Base-by-base conservation (phyloP, 2,113 vertebrate genomes). In the Anarrhichthys ocellatus region DNA sequence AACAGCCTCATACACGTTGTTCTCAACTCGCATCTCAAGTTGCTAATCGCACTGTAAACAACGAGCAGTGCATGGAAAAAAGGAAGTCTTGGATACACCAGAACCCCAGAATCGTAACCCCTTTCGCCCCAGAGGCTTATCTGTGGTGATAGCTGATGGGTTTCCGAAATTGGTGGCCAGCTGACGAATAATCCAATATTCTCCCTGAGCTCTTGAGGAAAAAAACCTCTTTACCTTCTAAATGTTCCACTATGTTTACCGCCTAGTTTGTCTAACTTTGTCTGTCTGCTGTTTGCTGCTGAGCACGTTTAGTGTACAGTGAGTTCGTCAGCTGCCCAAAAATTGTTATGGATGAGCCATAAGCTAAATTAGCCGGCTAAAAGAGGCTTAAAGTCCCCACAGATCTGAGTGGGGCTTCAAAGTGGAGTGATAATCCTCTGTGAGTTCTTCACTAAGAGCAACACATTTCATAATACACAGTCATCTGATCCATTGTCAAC, bases 401-500 rank as follows among this genome's bases (percentile, higher is more conserved):
- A 20, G 38, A 67, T 22, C 11, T 38, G 20, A 64, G 14, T 20
- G 20, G 20, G 18, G 20, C 66, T 29, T 54, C 32, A 59, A 22
- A 68, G 46, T 38, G 42, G 15, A 56, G 5, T 6, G 11, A 48
- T 36, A 5, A 61, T 59, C 36, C 15, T 62, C 17, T 9, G n/a
- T 54, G 5, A 18, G 14, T 44, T 36, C 6, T 8, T 71, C 20
- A 27, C 58, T 42, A 38, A 36, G 27, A 71, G 73, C 48, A 71
- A 64, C 44, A 63, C 42, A 44, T 62, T 50, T 73, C 18, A 17
- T 32, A 62, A 38, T 29, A 59, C 29, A 65, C 46, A 18, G 9
- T 29, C 34, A 17, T 44, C 66, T 74, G 42, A 71, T 61, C 64
- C 32, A 58, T 63, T 44, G 67, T 61, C 29, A 52, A 74, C 61